Evolutionary conservation across 1,140 invertebrate species (phyloP).

Genomic region (Lasioglossum albipes): DNA sequence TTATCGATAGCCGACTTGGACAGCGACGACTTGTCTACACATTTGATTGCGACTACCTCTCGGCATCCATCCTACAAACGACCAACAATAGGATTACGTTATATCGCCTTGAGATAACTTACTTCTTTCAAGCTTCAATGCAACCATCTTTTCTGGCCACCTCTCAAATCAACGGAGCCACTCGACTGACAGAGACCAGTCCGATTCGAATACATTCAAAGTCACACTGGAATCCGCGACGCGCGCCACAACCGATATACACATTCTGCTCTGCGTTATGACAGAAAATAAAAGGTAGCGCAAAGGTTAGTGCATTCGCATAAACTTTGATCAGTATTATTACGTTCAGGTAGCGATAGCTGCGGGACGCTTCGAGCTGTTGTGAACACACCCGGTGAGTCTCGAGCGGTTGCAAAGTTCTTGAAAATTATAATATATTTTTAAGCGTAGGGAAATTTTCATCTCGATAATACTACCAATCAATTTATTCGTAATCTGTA

Average conservation of each 20-base stretch:
- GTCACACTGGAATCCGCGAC: conserved; percentile 12
- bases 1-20: conserved; percentile 89
- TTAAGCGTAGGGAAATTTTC: background rate
- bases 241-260: background rate
- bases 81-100: conserved; percentile 44
- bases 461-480: too few species aligned
- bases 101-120: conserved; percentile 39
- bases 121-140: conserved; percentile 9
- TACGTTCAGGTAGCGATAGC: background rate
- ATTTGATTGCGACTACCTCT: conserved; percentile 90
- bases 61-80: conserved; percentile 81
- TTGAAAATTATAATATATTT: too few species aligned
- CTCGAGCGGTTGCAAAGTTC: background rate
- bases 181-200: background rate
- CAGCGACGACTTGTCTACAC: conserved; percentile 88
- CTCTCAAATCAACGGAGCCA: conserved; percentile 19
- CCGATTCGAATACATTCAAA: conserved; percentile 14
- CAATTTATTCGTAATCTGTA: too few species aligned
- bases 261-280: background rate
- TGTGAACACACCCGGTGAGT: background rate
- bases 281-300: background rate
- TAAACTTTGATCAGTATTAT: background rate
- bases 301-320: conserved; percentile 18
- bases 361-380: background rate
- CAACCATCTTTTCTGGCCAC: conserved; percentile 31